Evolutionary conservation across 2,888 invertebrate genomes (phyloP).

Genomic region (Esperia sulphurella): DNA sequence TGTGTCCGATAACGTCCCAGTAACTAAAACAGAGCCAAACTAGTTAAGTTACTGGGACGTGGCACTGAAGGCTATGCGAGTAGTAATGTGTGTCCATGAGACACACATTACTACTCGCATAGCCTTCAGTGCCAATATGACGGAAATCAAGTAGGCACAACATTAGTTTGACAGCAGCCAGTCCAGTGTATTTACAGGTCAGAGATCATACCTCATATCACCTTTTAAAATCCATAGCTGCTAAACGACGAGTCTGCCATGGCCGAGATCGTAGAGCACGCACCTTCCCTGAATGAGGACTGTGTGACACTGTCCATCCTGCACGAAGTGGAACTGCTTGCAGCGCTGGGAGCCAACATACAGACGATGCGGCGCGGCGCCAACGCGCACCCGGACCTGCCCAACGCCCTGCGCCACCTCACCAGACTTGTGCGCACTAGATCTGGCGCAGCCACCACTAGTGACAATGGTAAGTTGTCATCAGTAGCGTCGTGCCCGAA

Average conservation of each 20-base stretch:
- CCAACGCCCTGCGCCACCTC: constrained; percentile 83
- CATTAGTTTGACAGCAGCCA: too few species aligned
- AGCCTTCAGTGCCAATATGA: too few species aligned
- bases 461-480: constrained; percentile 47
- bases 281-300: constrained; percentile 84
- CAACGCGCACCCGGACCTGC: constrained; percentile 83
- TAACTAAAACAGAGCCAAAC: too few species aligned
- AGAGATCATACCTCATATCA: too few species aligned
- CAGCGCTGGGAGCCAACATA: constrained; percentile 82
- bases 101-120: too few species aligned
- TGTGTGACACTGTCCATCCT: constrained; percentile 86
- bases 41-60: too few species aligned
- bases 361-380: constrained; percentile 84
- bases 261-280: constrained; percentile 84
- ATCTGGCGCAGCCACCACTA: constrained; percentile 32
- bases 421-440: constrained; percentile 76
- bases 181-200: too few species aligned
- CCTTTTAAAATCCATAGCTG: constrained; percentile 39
- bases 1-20: too few species aligned
- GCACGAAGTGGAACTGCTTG: constrained; percentile 87
- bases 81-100: too few species aligned
- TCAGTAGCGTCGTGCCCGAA: background rate
- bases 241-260: constrained; percentile 72
- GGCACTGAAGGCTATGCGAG: too few species aligned
- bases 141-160: too few species aligned